Percentiles rank a stretch among this genome's conserved stretches.
These are phyloP conservation scores for Lota lota DNA, from an alignment of 2,113 vertebrate genomes.

Conservation along the genomic window DNA sequence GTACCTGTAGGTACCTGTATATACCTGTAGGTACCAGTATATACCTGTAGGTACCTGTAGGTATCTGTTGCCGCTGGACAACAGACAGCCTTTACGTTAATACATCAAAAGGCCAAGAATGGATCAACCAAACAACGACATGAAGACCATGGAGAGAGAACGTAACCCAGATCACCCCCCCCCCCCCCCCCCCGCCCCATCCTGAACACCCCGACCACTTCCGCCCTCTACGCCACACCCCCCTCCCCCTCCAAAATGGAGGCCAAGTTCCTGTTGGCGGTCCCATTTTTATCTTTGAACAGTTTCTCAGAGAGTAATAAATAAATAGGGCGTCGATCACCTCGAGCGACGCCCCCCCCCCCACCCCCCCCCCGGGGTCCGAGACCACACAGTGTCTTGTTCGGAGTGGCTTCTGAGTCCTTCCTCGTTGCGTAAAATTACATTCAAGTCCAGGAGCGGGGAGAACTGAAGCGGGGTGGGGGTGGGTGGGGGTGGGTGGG, in stretches of 20 bases:
- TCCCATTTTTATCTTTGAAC: constrained; percentile 9
- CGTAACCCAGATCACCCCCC: too few relatives aligned
- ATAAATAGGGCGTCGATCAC: constrained; percentile 69
- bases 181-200: too few relatives aligned
- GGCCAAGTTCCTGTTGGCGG: constrained; percentile 20
- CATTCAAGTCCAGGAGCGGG: constrained; percentile 72
- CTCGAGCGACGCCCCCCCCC: constrained; percentile 63
- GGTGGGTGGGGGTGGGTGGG: too few relatives aligned
- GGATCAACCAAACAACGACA: constrained; percentile 15
- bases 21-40: too few relatives aligned
- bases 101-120: constrained; percentile 37
- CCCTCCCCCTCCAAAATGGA: constrained; percentile 45
- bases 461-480: constrained; percentile 20
- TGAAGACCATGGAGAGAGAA: too few relatives aligned
- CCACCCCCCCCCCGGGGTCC: constrained; percentile 63
- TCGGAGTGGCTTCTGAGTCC: constrained; percentile 61
- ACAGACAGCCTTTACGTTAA: constrained; percentile 42
- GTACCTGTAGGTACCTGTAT: too few relatives aligned
- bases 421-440: constrained; percentile 58
- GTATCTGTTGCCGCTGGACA: too few relatives aligned
- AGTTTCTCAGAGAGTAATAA: constrained; percentile 67
- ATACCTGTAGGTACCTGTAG: too few relatives aligned
- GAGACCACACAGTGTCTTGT: too few relatives aligned
- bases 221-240: constrained; percentile 3
- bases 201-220: too few relatives aligned